phyloP scores from a whole-genome alignment of 2,888 invertebrate species.

The Parasteatoda lunata region DNA sequence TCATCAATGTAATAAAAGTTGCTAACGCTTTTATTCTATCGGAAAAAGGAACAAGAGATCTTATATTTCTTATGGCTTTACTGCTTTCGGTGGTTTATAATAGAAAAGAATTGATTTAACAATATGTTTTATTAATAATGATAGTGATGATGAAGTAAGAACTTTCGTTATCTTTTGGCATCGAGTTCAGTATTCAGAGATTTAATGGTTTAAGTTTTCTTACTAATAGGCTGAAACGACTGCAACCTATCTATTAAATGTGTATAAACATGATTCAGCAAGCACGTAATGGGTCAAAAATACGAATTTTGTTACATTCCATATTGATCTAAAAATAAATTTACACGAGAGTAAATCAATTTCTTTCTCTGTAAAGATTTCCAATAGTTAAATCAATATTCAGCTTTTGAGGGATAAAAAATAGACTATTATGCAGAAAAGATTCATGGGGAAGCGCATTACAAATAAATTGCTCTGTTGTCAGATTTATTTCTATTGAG shows the following conservation, averaged over 20 bases:
- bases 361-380: too few species aligned
- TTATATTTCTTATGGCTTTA: background rate
- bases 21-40: conserved; percentile 46
- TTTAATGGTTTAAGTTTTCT: background rate
- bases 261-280: background rate
- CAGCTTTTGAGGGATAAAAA: too few species aligned
- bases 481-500: too few species aligned
- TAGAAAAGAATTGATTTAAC: conserved; percentile 41
- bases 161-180: conserved; percentile 33
- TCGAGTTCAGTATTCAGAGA: background rate
- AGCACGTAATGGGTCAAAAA: background rate
- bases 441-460: too few species aligned
- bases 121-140: conserved; percentile 54
- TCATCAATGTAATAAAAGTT: conserved; percentile 25
- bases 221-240: too few species aligned
- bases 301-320: background rate
- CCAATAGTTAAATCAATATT: too few species aligned
- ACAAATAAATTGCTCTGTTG: too few species aligned
- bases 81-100: conserved; percentile 3
- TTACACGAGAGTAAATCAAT: too few species aligned
- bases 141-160: conserved; percentile 40
- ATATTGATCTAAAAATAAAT: too few species aligned
- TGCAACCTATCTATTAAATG: background rate
- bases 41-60: conserved; percentile 32
- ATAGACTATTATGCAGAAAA: too few species aligned